Conservation (phyloP, 2,888 invertebrate genomes). For the Drosophila aldrichi region DNA sequence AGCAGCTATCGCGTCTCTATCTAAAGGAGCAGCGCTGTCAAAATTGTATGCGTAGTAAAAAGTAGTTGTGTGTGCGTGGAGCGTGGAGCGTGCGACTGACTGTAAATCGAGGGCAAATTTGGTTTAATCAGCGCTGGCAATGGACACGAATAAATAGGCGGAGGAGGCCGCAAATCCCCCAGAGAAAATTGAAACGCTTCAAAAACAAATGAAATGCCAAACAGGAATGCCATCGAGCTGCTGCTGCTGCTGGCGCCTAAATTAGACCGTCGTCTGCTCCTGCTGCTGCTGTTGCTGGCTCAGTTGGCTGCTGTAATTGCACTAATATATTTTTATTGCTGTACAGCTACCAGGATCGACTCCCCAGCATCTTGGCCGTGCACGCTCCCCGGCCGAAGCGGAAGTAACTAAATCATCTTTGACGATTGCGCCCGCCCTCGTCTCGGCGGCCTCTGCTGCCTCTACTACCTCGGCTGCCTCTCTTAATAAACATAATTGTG, state of each 20-base stretch:
- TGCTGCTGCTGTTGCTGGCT: conserved; percentile 40
- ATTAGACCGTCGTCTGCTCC: conserved; percentile 63
- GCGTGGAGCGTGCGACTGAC: conserved; percentile 20
- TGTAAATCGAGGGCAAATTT: conserved; percentile 63
- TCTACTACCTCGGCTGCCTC: conserved; percentile 15
- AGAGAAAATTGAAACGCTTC: conserved; percentile 75
- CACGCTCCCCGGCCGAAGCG: conserved; percentile 54
- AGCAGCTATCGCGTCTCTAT: conserved; percentile 38
- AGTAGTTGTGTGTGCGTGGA: conserved; percentile 61
- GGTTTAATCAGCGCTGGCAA: conserved; percentile 68
- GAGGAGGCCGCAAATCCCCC: conserved; percentile 46
- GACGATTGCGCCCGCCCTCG: conserved; percentile 65
- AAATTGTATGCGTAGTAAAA: conserved; percentile 45
- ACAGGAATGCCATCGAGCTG: conserved; percentile 18
- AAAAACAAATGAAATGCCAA: conserved; percentile 75
- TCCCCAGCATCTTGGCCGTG: conserved; percentile 14
- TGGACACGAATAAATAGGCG: conserved; percentile 58
- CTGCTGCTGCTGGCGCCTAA: conserved; percentile 51
- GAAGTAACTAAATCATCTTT: conserved; percentile 84
- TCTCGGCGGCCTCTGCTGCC: conserved; percentile 1
- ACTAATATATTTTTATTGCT: conserved; percentile 83
- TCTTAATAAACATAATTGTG: conserved; percentile 83
- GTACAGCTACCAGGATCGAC: conserved; percentile 31
- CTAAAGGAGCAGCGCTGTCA: conserved; percentile 31
- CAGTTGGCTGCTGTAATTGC: conserved; percentile 81